Base-by-base conservation (phyloP, 2,797 vertebrate species). In the Ispidina picta region DNA sequence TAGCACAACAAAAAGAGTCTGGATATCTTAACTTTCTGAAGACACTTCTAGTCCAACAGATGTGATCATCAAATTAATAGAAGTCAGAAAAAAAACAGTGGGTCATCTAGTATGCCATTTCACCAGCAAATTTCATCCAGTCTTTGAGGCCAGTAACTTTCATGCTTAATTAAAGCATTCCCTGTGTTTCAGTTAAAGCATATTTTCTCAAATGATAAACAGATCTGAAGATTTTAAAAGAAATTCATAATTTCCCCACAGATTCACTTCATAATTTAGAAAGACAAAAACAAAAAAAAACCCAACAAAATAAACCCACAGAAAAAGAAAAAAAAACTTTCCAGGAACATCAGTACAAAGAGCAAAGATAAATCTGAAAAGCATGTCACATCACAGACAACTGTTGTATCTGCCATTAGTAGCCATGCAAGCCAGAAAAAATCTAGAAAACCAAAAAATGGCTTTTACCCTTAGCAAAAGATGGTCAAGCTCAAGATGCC, bases 171-270 rank as follows among this genome's bases (percentile, higher is more conserved):
- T 90, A 90, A 90, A 92, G 28, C 22, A 75, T 74, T 91, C 51
- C 18, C 8, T n/a, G 8, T 79, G 33, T 59, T 79, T 60, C 75
- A 52, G 56, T 82, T 68, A 79, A 39, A 88, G 41, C 60, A 62
- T 65, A 54, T 70, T 93, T 89, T 73, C 54, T 62, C 69, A 92
- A 90, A 84, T 33, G 21, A 92, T 73, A 90, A 93, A 88, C 71
- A 90, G 81, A 91, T 64, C 29, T 65, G 46, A 87, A 87, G 39
- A 55, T n/a, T 88, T 77, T 58, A 66, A 87, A 86, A 77, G 37
- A 90, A 83, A 63, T 59, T 56, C 28, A 28, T 3, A 44, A 12
- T 58, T 85, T 58, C 59, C 55, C 35, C 29, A 31, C 35, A 44
- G 49, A 29, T 44, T 75, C 68, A 39, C 7, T 33, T 76, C 18